Base-by-base conservation (phyloP, 2,797 vertebrate genomes). In the Liasis olivaceus region DNA sequence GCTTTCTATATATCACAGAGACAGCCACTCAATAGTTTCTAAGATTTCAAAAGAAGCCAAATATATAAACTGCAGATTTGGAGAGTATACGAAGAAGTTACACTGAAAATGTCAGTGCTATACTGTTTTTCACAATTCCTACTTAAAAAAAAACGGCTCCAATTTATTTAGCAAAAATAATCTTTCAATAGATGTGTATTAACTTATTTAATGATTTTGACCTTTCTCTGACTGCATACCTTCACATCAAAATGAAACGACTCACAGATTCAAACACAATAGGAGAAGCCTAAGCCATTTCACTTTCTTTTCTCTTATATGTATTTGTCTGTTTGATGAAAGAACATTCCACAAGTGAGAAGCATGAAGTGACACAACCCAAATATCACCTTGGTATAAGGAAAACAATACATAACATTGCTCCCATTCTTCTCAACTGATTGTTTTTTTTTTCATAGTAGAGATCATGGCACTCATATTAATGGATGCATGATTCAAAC, bases 41-140 rank as follows among this genome's bases (percentile, higher is more conserved):
- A 92, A 92, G 3, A 8, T 89, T 36, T 86, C 0, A 31, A 89
- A 87, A 42, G 56, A 56, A 60, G 36, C 86, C 6, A 60, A 85
- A 54, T 88, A 89, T 2, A 88, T 13, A 3, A 56, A 81, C 51
- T 91, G 72, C 64, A 92, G 26, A 86, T 90, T 51, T 89, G 54
- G 0, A 26, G 28, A 88, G 3, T 69, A 8, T 81, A 91, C 90
- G 85, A 93, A 94, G 28, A 86, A 88, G 20, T 31, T 93, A 69
- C 85, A 89, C 51, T 0, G 72, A 90, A 6, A 36, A 87, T 20
- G 20, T 87, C 26, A 2, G 2, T 69, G 69, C 89, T 95, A 63
- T 2, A 56, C 13, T 59, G 14, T 58, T 87, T 64, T 88, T 93
- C 63, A 88, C 26, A 0, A 81, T 92, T 14, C 36, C 59, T 24